Evolutionary conservation across 2,888 invertebrate genomes (phyloP).

Genomic region (Ectobius pallidus): DNA sequence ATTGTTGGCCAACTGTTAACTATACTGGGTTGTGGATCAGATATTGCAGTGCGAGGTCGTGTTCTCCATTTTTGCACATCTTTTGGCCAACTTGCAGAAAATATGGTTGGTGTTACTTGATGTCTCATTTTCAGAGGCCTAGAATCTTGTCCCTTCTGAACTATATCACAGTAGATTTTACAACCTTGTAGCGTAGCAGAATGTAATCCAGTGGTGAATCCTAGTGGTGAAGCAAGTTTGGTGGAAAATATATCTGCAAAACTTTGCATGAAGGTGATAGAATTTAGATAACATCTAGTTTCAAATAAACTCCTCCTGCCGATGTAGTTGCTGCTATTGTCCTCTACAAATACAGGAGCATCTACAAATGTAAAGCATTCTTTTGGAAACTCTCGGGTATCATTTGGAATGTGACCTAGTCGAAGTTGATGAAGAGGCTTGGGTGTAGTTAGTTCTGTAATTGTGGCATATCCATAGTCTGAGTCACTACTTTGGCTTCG

Average conservation of each 20-base stretch:
- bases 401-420: slow-evolving; percentile 33
- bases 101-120: slow-evolving; percentile 70
- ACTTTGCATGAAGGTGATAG: slow-evolving; percentile 69
- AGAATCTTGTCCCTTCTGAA: neutral
- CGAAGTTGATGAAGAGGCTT: slow-evolving; percentile 52
- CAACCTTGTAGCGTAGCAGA: slow-evolving; percentile 67
- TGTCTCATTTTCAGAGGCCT: slow-evolving; percentile 20
- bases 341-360: slow-evolving; percentile 2
- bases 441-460: slow-evolving; percentile 65
- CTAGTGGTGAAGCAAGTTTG: slow-evolving; percentile 63
- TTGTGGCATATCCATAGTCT: slow-evolving; percentile 67
- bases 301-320: slow-evolving; percentile 32
- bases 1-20: slow-evolving; percentile 68
- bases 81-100: slow-evolving; percentile 70
- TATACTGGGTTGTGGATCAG: neutral
- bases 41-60: slow-evolving; percentile 59
- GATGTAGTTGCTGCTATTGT: neutral
- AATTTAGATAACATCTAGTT: slow-evolving; percentile 62
- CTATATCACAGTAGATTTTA: slow-evolving; percentile 66
- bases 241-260: slow-evolving; percentile 70
- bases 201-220: slow-evolving; percentile 61
- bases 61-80: slow-evolving; percentile 72
- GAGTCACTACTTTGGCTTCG: slow-evolving; percentile 20
- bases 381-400: slow-evolving; percentile 47
- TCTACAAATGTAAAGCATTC: slow-evolving; percentile 50